Conservation (phyloP, 2,113 vertebrate species). For the Caranx ignobilis region DNA sequence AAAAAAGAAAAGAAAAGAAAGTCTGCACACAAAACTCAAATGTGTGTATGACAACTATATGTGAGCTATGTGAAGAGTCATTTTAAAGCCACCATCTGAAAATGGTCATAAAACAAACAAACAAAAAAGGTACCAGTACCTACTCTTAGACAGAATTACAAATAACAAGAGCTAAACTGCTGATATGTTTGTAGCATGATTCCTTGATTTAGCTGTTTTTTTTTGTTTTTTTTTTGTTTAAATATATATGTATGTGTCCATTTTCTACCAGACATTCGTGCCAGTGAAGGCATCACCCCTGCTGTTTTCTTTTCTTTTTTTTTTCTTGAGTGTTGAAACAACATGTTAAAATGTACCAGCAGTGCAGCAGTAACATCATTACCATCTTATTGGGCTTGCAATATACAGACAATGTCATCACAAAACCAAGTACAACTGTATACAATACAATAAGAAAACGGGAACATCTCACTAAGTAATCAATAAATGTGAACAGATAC, state of each 20-base stretch:
- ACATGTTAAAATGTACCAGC: slow-evolving; percentile 88
- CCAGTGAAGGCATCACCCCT: slow-evolving; percentile 80
- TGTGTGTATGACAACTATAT: slow-evolving; percentile 94
- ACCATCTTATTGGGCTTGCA: slow-evolving; percentile 89
- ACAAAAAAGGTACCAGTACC: slow-evolving; percentile 94
- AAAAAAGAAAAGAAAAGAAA: slow-evolving; percentile 91
- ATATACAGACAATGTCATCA: slow-evolving; percentile 90
- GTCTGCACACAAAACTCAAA: slow-evolving; percentile 95
- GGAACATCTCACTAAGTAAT: slow-evolving; percentile 89
- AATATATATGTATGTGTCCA: slow-evolving; percentile 41
- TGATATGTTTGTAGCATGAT: slow-evolving; percentile 89
- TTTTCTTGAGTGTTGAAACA: slow-evolving; percentile 79
- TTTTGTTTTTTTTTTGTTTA: not conserved
- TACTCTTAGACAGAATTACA: slow-evolving; percentile 92
- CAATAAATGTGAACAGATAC: slow-evolving; percentile 92
- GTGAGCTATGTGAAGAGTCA: slow-evolving; percentile 95
- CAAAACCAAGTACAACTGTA: slow-evolving; percentile 86
- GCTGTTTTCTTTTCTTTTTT: slow-evolving; percentile 53
- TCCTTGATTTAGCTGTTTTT: slow-evolving; percentile 83
- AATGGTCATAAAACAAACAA: slow-evolving; percentile 89
- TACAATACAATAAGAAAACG: slow-evolving; percentile 91
- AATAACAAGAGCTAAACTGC: slow-evolving; percentile 93
- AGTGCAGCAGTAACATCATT: slow-evolving; percentile 93
- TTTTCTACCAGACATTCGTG: slow-evolving; percentile 77
- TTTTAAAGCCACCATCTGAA: slow-evolving; percentile 97